Evolutionary conservation across 2,888 invertebrate species (phyloP).

Genomic region (Frankliniella intonsa): DNA sequence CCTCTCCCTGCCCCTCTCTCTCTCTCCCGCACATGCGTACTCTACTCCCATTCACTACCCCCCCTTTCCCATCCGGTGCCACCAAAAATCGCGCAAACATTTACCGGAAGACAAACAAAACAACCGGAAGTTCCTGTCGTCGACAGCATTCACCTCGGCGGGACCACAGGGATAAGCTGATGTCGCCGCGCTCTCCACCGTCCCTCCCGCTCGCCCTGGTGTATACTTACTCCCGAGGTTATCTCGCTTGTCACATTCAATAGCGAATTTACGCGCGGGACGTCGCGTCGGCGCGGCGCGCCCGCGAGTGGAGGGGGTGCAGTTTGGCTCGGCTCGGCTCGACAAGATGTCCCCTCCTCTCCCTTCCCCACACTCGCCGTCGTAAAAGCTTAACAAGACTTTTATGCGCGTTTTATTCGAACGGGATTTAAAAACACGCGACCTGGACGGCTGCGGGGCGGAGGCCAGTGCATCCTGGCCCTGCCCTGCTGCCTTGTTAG

Average conservation of each 20-base stretch:
- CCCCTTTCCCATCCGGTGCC: too few species aligned
- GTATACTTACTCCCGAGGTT: neutral
- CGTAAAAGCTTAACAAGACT: conserved; percentile 2
- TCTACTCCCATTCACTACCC: too few species aligned
- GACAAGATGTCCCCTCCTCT: neutral
- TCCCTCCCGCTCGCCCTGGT: too few species aligned
- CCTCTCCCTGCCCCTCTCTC: too few species aligned
- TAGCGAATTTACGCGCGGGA: neutral
- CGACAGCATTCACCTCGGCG: neutral
- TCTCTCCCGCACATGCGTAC: too few species aligned
- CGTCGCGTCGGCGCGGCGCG: neutral
- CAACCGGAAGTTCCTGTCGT: neutral
- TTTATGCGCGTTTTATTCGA: conserved; percentile 1
- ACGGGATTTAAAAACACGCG: neutral
- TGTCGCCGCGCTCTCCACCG: too few species aligned
- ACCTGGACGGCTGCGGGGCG: too few species aligned
- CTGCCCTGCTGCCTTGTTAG: too few species aligned
- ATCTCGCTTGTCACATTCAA: neutral
- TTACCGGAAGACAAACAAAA: neutral
- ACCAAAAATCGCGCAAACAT: too few species aligned
- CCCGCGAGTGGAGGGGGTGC: neutral
- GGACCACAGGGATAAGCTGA: too few species aligned
- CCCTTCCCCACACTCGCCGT: neutral
- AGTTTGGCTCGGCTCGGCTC: neutral
- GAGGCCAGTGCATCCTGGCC: too few species aligned